phyloP scores from a whole-genome alignment of 2,113 vertebrate genomes.

The Brachypteracias leptosomus region DNA sequence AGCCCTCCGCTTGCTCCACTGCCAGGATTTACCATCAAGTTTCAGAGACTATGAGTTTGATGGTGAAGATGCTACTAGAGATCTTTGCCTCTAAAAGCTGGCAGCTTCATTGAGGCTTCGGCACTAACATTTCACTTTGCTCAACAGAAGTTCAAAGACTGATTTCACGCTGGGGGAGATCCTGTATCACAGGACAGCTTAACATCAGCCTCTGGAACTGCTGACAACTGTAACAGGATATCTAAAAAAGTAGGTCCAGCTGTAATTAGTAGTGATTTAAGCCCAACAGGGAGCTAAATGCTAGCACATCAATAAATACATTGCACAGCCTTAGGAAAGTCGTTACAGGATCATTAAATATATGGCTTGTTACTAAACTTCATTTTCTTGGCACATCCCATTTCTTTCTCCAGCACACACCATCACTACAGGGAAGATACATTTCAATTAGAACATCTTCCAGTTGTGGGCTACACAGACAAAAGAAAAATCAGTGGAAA shows the following conservation, averaged over 20 bases:
- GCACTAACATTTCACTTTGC: not conserved
- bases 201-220: not conserved
- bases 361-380: constrained; percentile 5
- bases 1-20: not conserved
- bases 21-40: not conserved
- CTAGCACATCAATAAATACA: not conserved
- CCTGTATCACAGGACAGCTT: not conserved
- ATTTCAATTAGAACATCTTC: not conserved
- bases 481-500: not conserved
- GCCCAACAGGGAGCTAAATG: not conserved
- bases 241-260: not conserved
- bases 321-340: constrained; percentile 2
- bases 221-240: not conserved
- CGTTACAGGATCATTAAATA: not conserved
- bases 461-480: not conserved
- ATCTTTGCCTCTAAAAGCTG: not conserved
- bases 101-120: not conserved
- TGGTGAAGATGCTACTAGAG: not conserved
- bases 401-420: not conserved
- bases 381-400: not conserved
- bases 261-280: constrained; percentile 39
- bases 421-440: not conserved
- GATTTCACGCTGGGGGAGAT: not conserved
- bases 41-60: not conserved
- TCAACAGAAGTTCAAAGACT: not conserved